phyloP scores from a whole-genome alignment of 2,113 vertebrate species.

The Saguinus midas region DNA sequence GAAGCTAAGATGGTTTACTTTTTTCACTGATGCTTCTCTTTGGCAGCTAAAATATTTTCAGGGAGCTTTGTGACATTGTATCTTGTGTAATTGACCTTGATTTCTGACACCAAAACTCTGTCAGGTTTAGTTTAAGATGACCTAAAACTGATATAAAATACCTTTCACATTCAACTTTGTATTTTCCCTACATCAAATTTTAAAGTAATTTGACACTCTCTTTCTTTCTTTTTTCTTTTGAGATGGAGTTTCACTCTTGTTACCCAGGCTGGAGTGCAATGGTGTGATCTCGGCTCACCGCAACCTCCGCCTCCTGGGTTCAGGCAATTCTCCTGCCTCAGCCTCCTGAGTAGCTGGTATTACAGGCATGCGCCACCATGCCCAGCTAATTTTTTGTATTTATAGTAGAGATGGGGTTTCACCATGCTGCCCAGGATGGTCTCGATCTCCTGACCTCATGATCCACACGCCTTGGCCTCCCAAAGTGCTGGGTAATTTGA shows the following conservation, averaged over 20 bases:
- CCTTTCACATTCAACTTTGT: not conserved
- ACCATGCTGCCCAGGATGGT: too few species aligned
- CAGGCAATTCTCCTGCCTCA: too few species aligned
- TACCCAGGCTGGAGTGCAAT: too few species aligned
- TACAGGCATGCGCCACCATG: too few species aligned
- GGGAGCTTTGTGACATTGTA: not conserved
- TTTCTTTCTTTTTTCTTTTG: not conserved
- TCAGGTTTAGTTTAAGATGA: not conserved
- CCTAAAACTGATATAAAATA: not conserved
- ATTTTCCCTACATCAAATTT: constrained; percentile 22
- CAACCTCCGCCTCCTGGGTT: too few species aligned
- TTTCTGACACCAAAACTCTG: constrained; percentile 12
- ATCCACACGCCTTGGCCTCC: too few species aligned
- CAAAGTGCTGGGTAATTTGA: not conserved
- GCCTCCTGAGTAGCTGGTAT: too few species aligned
- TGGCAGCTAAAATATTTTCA: not conserved
- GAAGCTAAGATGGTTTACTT: not conserved
- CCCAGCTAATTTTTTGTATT: too few species aligned
- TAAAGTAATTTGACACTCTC: constrained; percentile 6
- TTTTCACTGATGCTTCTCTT: not conserved
- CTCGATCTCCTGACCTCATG: too few species aligned
- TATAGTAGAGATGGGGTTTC: too few species aligned
- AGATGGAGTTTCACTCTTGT: too few species aligned
- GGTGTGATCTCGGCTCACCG: too few species aligned
- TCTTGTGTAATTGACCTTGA: not conserved